Base-by-base conservation (phyloP, 2,888 invertebrate species). In the Lasioglossum marginatum region DNA sequence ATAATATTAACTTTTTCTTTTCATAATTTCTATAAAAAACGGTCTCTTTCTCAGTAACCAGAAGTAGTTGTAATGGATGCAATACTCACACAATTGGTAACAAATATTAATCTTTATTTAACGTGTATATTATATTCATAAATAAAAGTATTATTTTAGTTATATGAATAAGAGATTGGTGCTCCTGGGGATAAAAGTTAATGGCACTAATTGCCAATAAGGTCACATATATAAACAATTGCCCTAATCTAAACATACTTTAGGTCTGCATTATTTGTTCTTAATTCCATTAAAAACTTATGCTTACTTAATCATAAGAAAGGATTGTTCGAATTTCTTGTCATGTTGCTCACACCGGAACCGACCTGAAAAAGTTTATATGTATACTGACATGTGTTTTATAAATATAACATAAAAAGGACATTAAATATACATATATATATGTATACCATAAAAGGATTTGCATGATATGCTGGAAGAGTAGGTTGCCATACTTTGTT, bases 251-350 rank as follows among this genome's bases (percentile, higher is more conserved):
- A 94, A 93, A 93, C 91, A 90, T 93, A 93, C 91, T 93, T 92
- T 88, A 92, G 91, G 90, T 91, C 93, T 92, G 90, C 90, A 91
- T 92, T 92, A 90, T 92, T 93, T 92, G 93, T 94, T 94, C 92
- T 90, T 92, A 92, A 91, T 90, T 91, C 92, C 82, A 88, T 91
- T 91, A 86, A 89, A 87, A 90, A 83, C 82, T 92, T 88, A 87
- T 88, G 82, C 82, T 87, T 89, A 86, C 87, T 91, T 89, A 88
- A 94, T 96, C 96, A 96, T 96, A 96, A 96, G 94, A 96, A 96
- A 70, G 96, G 96, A 93, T 96, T 96, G 94, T 96, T 96, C 84
- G 96, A 96, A 94, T 96, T 96, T 90, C 95, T 93, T 80, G 94
- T 92, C 88, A 93, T 91, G 90, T 93, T 94, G 86, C 92, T 93